phyloP scores from a whole-genome alignment of 2,113 vertebrate species.

The Deroptyus accipitrinus region DNA sequence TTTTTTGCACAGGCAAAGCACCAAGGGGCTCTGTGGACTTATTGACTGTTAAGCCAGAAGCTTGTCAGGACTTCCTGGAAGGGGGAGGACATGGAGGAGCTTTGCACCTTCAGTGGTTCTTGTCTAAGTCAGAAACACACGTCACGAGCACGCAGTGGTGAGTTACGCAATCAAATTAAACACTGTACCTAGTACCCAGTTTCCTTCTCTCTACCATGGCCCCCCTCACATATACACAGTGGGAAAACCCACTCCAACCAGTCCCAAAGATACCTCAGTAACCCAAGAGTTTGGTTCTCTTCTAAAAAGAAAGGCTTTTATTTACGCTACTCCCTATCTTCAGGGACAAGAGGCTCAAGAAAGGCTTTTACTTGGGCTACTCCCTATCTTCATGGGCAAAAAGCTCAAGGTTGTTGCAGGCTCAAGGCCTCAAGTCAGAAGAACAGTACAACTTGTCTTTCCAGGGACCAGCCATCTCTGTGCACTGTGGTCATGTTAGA shows the following conservation, averaged over 20 bases:
- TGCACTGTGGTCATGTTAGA: accelerated
- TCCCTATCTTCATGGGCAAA: background rate
- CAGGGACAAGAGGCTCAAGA: background rate
- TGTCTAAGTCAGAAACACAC: background rate
- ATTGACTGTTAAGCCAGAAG: background rate
- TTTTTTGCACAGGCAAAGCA: background rate
- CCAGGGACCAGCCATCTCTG: accelerated
- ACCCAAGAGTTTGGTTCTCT: background rate
- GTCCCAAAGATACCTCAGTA: background rate
- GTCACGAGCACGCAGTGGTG: background rate
- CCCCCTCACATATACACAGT: background rate
- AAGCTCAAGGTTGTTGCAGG: background rate
- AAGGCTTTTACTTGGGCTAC: background rate
- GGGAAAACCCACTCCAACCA: background rate
- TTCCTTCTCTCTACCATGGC: background rate
- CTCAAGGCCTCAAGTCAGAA: background rate
- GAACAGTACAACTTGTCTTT: background rate
- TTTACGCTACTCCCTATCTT: background rate
- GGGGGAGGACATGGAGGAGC: background rate
- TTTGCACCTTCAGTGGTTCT: background rate
- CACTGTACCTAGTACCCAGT: background rate
- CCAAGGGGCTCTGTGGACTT: background rate
- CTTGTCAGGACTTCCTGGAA: background rate
- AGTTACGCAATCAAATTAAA: background rate
- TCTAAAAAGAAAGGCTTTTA: background rate